A percentile compares a stretch with the other conserved stretches of the same genome.
Conservation (phyloP, 2,797 vertebrate species). For the Distichodus sexfasciatus region DNA sequence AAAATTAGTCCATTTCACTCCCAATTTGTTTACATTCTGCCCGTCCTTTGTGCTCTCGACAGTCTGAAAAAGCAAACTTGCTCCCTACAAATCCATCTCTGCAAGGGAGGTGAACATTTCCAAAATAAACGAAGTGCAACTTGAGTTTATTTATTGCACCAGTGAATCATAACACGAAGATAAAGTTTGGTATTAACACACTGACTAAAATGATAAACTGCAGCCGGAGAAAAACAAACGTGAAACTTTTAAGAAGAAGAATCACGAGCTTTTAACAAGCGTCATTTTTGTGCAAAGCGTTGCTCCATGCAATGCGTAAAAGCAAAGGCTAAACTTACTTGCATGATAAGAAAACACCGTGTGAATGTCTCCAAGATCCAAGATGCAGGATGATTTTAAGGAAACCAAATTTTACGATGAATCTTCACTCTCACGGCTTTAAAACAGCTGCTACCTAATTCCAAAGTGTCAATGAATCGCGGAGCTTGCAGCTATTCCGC, state of each 20-base stretch:
- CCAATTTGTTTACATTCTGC: background rate
- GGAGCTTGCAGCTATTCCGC: background rate
- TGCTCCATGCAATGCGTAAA: too few species aligned
- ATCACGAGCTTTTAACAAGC: too few species aligned
- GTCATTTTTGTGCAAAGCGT: too few species aligned
- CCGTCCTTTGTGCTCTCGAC: background rate
- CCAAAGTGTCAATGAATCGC: background rate
- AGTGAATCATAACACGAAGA: background rate
- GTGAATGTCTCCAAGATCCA: too few species aligned
- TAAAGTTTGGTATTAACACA: background rate
- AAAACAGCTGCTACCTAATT: background rate
- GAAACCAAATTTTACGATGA: too few species aligned
- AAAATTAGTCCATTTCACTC: background rate
- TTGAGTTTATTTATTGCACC: background rate
- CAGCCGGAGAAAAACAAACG: too few species aligned
- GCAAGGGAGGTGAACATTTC: constrained; percentile 3
- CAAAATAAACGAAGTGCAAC: background rate
- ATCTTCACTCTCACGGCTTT: too few species aligned
- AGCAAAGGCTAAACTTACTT: too few species aligned
- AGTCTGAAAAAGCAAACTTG: background rate
- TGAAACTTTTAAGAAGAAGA: too few species aligned
- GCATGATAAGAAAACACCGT: too few species aligned
- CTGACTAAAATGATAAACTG: background rate
- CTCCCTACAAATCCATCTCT: background rate
- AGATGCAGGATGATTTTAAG: too few species aligned